Percentiles rank a stretch among this genome's conserved stretches.
Evolutionary conservation across 2,888 invertebrate genomes (phyloP).

Genomic region (Hemistola chrysoprasaria): DNA sequence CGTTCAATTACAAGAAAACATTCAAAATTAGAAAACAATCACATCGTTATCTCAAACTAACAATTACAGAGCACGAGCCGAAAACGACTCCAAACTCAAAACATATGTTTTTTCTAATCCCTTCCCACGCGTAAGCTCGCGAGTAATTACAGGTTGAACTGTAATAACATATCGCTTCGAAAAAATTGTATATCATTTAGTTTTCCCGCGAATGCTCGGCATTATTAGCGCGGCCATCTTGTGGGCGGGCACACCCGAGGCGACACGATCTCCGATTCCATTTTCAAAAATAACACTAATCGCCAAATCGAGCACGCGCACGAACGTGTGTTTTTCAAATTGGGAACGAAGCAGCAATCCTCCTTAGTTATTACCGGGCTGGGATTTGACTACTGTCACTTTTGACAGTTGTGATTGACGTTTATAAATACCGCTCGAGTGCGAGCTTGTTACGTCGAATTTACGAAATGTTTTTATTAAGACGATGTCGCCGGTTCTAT

Average conservation of each 20-base stretch:
- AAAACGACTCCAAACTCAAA: slow-evolving; percentile 50
- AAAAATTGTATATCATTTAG: slow-evolving; percentile 81
- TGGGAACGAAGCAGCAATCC: slow-evolving; percentile 54
- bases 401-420: slow-evolving; percentile 79
- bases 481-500: slow-evolving; percentile 37
- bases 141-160: slow-evolving; percentile 75
- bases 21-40: slow-evolving; percentile 58
- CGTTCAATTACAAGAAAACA: too few species aligned
- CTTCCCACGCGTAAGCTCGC: slow-evolving; percentile 77
- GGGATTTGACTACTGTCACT: slow-evolving; percentile 78
- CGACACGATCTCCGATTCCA: slow-evolving; percentile 79
- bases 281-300: slow-evolving; percentile 81
- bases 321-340: slow-evolving; percentile 80
- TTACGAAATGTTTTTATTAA: slow-evolving; percentile 61
- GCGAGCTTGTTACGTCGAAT: slow-evolving; percentile 66
- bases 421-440: slow-evolving; percentile 74
- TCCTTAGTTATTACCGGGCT: slow-evolving; percentile 73
- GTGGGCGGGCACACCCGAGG: slow-evolving; percentile 77
- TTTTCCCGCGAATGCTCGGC: slow-evolving; percentile 71
- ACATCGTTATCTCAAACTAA: slow-evolving; percentile 47
- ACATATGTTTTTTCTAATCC: slow-evolving; percentile 72
- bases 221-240: slow-evolving; percentile 81
- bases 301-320: slow-evolving; percentile 77
- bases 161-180: slow-evolving; percentile 81
- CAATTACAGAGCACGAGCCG: slow-evolving; percentile 78